A percentile compares a stretch with the other conserved stretches of the same genome.
Evolutionary conservation across 2,888 invertebrate genomes (phyloP).

Genomic region (Thereva unica): DNA sequence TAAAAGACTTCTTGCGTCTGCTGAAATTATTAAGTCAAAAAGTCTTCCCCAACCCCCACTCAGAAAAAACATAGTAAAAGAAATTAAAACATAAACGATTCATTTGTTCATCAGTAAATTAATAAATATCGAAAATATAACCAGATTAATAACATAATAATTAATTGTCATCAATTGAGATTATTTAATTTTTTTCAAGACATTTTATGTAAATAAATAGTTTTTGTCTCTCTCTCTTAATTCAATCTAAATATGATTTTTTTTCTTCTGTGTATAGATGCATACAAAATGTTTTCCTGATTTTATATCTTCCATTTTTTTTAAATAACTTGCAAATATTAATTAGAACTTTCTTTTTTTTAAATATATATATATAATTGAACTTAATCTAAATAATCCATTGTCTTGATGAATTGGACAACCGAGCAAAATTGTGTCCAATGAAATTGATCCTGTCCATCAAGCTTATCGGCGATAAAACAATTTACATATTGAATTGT

Average conservation of each 20-base stretch:
- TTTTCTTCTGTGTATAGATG: conserved; percentile 19
- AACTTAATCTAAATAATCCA: conserved; percentile 61
- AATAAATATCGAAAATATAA: conserved; percentile 32
- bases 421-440: conserved; percentile 98
- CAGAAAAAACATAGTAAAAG: no score
- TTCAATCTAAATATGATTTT: conserved; percentile 13
- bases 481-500: conserved; percentile 95
- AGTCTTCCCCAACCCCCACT: no score
- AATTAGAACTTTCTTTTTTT: conserved; percentile 4
- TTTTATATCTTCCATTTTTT: no score
- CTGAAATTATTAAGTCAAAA: no score
- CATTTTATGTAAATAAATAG: conserved; percentile 29
- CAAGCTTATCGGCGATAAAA: conserved; percentile 80
- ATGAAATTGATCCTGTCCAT: conserved; percentile 94
- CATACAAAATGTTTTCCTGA: conserved; percentile 15
- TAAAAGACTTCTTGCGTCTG: no score
- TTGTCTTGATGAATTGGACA: conserved; percentile 96
- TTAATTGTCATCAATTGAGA: conserved; percentile 15
- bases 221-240: conserved; percentile 20
- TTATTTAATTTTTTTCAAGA: conserved; percentile 16
- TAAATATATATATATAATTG: conserved; percentile 6
- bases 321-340: conserved; percentile 1
- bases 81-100: no score
- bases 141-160: conserved; percentile 17
- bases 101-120: conserved; percentile 5